Conservation (phyloP, 2,797 vertebrate species). For the Carcharodon carcharias region DNA sequence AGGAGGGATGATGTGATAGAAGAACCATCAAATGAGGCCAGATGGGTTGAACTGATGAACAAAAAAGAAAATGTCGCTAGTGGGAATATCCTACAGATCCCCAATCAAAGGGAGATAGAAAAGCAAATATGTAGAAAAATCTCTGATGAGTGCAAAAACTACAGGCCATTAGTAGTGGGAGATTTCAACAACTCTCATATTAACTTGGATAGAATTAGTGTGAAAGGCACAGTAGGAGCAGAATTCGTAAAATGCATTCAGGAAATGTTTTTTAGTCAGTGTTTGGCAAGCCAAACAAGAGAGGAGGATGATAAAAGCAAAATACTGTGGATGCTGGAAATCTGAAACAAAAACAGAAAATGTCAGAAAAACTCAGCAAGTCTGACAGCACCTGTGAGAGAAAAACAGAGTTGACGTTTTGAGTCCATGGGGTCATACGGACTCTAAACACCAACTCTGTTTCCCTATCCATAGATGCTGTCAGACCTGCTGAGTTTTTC, state of each 20-base stretch:
- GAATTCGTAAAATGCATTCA: background rate
- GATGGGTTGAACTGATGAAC: background rate
- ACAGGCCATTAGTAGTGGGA: background rate
- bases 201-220: background rate
- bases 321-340: too few species aligned
- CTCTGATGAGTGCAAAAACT: background rate
- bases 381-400: too few species aligned
- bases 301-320: too few species aligned
- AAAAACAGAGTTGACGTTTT: too few species aligned
- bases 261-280: background rate
- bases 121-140: background rate
- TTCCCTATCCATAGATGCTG: too few species aligned
- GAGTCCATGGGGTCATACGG: too few species aligned
- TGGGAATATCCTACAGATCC: background rate
- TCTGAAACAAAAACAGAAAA: too few species aligned
- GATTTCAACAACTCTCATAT: background rate
- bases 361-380: too few species aligned
- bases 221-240: background rate
- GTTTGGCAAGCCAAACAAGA: background rate
- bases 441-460: too few species aligned
- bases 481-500: too few species aligned
- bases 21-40: background rate
- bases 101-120: background rate
- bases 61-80: background rate
- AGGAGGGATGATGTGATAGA: background rate